Conservation (phyloP, 2,113 vertebrate genomes). For the Arizona elegans region DNA sequence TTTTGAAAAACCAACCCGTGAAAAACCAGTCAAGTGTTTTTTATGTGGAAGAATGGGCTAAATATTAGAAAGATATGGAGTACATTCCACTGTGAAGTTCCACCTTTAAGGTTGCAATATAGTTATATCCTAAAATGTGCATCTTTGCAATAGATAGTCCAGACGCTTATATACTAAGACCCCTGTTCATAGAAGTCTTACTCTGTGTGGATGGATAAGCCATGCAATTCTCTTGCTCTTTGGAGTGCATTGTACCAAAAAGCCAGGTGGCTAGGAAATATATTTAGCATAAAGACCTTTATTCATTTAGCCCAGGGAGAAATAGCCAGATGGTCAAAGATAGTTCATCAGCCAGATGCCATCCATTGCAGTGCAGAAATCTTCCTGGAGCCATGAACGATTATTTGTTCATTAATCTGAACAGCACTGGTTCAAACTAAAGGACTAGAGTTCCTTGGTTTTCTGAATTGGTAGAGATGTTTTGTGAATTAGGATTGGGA, state of each 20-base stretch:
- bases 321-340: conserved; percentile 1
- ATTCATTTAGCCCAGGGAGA: conserved; percentile 22
- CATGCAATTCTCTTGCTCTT: not conserved
- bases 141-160: not conserved
- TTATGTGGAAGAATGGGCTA: not conserved
- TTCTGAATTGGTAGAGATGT: not conserved
- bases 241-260: not conserved
- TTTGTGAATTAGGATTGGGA: not conserved
- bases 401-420: not conserved
- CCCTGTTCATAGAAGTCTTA: not conserved
- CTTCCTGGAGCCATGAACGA: not conserved
- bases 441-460: not conserved
- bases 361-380: not conserved
- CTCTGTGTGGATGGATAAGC: not conserved
- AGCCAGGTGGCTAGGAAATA: not conserved
- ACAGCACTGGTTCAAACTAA: not conserved
- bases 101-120: not conserved
- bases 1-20: not conserved
- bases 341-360: conserved; percentile 19
- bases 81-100: not conserved
- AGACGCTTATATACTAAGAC: not conserved
- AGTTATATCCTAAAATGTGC: not conserved
- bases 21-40: not conserved
- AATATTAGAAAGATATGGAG: not conserved
- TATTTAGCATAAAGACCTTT: conserved; percentile 29